phyloP scores from a whole-genome alignment of 2,888 invertebrate species.

The Acanthosoma haemorrhoidale region DNA sequence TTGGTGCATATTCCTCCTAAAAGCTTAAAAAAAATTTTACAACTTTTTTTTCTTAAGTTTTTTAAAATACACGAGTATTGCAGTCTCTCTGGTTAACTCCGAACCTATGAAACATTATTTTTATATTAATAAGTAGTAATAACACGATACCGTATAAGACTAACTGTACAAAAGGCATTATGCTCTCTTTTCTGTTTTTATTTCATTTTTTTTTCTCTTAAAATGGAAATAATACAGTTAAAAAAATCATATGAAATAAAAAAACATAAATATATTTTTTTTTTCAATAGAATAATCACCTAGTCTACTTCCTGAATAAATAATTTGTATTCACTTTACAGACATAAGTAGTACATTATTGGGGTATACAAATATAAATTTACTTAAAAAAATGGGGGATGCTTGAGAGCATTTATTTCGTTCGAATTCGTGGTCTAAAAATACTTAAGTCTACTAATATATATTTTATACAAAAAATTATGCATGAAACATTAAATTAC shows the following conservation, averaged over 20 bases:
- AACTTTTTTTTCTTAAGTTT: not conserved
- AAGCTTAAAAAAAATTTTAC: not conserved
- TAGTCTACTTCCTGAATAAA: not conserved
- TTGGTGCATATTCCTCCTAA: not conserved
- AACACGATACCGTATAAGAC: slow-evolving; percentile 15
- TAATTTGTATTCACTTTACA: not conserved
- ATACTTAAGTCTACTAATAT: slow-evolving; percentile 3
- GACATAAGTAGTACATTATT: not conserved
- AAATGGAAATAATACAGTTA: not conserved
- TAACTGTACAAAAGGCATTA: slow-evolving; percentile 23
- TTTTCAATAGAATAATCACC: not conserved
- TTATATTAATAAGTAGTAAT: not conserved
- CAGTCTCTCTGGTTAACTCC: not conserved
- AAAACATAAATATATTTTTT: not conserved
- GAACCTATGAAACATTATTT: not conserved
- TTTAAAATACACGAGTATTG: not conserved
- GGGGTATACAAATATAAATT: not conserved
- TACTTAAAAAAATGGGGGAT: not conserved
- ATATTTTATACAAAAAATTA: slow-evolving; percentile 28
- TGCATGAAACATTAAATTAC: slow-evolving; percentile 20
- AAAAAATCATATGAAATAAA: not conserved
- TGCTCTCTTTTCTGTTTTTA: not conserved
- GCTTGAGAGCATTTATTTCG: slow-evolving; percentile 4
- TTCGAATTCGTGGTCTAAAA: slow-evolving; percentile 10
- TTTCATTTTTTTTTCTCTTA: not conserved